Conservation (phyloP, 2,797 vertebrate species). For the Semotilus atromaculatus region DNA sequence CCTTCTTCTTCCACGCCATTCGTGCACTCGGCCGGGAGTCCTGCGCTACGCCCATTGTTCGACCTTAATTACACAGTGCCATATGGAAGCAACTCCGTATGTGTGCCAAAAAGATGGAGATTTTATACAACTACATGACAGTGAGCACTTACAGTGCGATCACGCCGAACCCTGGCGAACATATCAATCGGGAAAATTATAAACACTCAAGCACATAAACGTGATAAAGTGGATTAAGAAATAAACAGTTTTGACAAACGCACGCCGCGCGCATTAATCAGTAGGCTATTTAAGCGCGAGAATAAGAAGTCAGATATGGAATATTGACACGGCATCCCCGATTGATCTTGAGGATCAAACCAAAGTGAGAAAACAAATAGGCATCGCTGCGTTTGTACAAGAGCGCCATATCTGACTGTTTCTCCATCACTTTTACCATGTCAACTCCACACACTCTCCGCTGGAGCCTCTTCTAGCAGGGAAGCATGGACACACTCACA, state of each 20-base stretch:
- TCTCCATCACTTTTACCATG: slow-evolving; percentile 55
- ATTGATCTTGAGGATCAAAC: slow-evolving; percentile 21
- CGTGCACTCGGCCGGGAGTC: slow-evolving; percentile 73
- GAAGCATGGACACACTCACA: slow-evolving; percentile 16
- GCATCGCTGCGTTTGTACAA: slow-evolving; percentile 51
- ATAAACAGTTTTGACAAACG: slow-evolving; percentile 10
- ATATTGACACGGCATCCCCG: slow-evolving; percentile 23
- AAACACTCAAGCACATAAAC: neutral
- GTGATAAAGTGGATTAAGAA: neutral
- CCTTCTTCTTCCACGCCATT: slow-evolving; percentile 56
- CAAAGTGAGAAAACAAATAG: slow-evolving; percentile 65
- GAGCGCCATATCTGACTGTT: slow-evolving; percentile 69
- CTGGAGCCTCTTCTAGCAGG: slow-evolving; percentile 14
- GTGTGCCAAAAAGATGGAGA: slow-evolving; percentile 58
- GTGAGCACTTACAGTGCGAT: slow-evolving; percentile 3
- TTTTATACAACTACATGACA: slow-evolving; percentile 40
- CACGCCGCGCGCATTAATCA: neutral
- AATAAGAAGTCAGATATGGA: neutral
- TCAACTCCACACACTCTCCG: slow-evolving; percentile 49
- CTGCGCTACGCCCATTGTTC: slow-evolving; percentile 81
- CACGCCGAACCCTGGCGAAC: neutral
- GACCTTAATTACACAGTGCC: slow-evolving; percentile 81
- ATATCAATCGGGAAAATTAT: neutral
- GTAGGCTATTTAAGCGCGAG: neutral
- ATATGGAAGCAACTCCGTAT: slow-evolving; percentile 78